Base-by-base conservation (phyloP, 2,888 invertebrate species). In the Acanthosepion lycidas region DNA sequence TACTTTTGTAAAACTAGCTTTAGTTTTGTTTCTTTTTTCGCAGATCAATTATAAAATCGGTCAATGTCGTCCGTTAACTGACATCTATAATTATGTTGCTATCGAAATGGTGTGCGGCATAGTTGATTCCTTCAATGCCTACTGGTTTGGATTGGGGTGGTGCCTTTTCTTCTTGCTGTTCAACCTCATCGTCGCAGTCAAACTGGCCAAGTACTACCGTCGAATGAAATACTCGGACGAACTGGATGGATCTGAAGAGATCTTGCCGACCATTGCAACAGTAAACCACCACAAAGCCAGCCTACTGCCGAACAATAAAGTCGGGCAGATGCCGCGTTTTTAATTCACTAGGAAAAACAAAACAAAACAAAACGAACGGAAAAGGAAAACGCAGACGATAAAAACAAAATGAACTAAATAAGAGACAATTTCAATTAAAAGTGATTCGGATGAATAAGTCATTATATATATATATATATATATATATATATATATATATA, bases 111-210 rank as follows among this genome's bases (percentile, higher is more conserved):
- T 48, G 12, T 92, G 92, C 6, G 92, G 92, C 0, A 48, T 28
- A 5, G 26, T 92, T 12, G 92, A 92, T n/a, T 48, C 92, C 23
- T 92, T 48, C 28, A 99, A 99, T 98, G 99, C 99, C 94, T 99
- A 98, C 98, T 99, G 99, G 99, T 98, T 98, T 96, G 98, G 99
- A 95, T 98, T 99, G 95, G 98, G 98, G 95, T 98, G 98, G 98
- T 98, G 98, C 97, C 98, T 98, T 96, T 96, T 98, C 95, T 98
- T 99, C 96, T 98, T 99, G 97, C 98, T 98, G 97, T 98, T 99
- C 94, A 98, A 98, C 95, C 98, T 99, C 97, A 97, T 98, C 96
- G 98, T 98, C 96, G 98, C 98, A 95, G 98, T 98, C 96, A 98
- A 98, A 95, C 98, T 99, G 97, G 98, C 99, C 95, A 96, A 95